Percentiles rank a stretch among this genome's conserved stretches.
These are phyloP conservation scores for Luffia ferchaultella DNA, from an alignment of 2,888 invertebrate species.

Conservation along the genomic window DNA sequence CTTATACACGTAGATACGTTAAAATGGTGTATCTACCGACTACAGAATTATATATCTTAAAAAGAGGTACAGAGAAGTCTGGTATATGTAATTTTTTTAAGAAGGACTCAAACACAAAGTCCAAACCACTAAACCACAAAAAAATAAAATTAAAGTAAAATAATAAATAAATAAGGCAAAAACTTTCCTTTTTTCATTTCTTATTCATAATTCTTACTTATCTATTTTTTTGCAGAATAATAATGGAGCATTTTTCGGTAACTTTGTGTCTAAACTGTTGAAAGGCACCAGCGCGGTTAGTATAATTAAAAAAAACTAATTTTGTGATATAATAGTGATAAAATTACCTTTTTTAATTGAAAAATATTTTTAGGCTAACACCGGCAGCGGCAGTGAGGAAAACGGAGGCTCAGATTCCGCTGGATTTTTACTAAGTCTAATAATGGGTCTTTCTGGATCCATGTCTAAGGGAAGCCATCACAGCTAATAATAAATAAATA, in stretches of 20 bases:
- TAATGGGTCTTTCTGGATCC: slow-evolving; percentile 43
- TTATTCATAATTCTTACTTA: neutral
- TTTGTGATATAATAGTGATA: neutral
- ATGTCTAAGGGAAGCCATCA: slow-evolving; percentile 50
- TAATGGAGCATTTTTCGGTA: slow-evolving; percentile 55
- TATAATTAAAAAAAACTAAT: too few relatives aligned
- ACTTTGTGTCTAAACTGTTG: slow-evolving; percentile 41
- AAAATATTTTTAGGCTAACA: neutral
- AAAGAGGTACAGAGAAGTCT: too few relatives aligned
- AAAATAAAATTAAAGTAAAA: too few relatives aligned
- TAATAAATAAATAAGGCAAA: too few relatives aligned
- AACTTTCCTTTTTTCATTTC: too few relatives aligned
- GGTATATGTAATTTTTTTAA: too few relatives aligned
- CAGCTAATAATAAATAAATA: slow-evolving; percentile 14
- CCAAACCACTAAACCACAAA: too few relatives aligned
- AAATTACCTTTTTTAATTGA: neutral
- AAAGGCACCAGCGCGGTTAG: slow-evolving; percentile 55
- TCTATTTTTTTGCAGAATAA: slow-evolving; percentile 35
- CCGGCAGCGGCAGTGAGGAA: neutral
- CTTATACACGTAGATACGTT: too few relatives aligned
- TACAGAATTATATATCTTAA: too few relatives aligned
- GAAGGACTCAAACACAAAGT: too few relatives aligned
- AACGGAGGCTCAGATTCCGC: slow-evolving; percentile 32
- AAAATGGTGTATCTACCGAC: too few relatives aligned
- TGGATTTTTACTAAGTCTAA: slow-evolving; percentile 39